A percentile compares a stretch with the other conserved stretches of the same genome.
These are phyloP conservation scores for Aromia moschata DNA, from an alignment of 2,888 invertebrate species.

Conservation along the genomic window DNA sequence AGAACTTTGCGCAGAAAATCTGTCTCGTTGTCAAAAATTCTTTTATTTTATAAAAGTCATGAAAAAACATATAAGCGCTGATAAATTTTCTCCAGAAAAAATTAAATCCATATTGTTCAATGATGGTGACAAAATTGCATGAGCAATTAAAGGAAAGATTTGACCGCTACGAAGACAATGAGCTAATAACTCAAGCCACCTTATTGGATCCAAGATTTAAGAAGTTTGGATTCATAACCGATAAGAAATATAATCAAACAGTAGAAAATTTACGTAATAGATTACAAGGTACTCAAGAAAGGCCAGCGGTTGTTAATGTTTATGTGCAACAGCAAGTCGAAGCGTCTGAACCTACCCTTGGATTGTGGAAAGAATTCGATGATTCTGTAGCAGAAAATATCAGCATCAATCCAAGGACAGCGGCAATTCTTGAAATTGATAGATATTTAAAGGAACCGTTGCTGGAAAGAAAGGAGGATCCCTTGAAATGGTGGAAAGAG, in stretches of 20 bases:
- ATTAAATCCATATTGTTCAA: not conserved
- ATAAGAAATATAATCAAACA: conserved; percentile 7
- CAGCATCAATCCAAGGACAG: not conserved
- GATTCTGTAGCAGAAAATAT: not conserved
- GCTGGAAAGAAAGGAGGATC: conserved; percentile 1
- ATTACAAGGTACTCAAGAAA: conserved; percentile 1
- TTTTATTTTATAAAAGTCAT: not conserved
- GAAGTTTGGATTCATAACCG: conserved; percentile 5
- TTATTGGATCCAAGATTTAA: conserved; percentile 9
- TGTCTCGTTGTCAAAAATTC: conserved; percentile 14
- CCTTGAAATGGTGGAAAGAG: conserved; percentile 2
- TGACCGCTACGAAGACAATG: conserved; percentile 6
- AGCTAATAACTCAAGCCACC: not conserved
- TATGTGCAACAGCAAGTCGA: not conserved
- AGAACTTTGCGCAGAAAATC: conserved; percentile 30
- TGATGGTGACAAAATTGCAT: not conserved
- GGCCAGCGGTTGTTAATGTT: not conserved
- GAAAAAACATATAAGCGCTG: not conserved
- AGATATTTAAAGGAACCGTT: not conserved
- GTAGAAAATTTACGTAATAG: conserved; percentile 5
- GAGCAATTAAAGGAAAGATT: conserved; percentile 3
- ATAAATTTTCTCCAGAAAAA: not conserved
- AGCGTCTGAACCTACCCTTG: not conserved
- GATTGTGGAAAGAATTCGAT: conserved; percentile 9
- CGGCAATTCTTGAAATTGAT: not conserved